phyloP scores from a whole-genome alignment of 2,113 vertebrate genomes.

The Alouatta palliata region DNA sequence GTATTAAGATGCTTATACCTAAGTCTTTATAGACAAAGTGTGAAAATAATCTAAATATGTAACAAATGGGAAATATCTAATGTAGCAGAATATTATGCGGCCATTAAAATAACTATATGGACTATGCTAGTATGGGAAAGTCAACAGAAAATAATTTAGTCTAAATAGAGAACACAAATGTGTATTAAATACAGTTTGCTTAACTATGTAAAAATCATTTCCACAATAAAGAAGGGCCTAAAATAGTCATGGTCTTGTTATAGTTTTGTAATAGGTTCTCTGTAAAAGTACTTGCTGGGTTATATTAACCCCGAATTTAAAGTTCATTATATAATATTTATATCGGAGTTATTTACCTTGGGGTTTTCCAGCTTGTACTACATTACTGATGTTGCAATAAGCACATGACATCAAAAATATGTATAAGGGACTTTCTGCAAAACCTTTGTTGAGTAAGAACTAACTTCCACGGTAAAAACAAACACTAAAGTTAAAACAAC shows the following conservation, averaged over 20 bases:
- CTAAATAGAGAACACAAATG: background rate
- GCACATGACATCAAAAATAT: slow-evolving; percentile 59
- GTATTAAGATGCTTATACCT: slow-evolving; percentile 8
- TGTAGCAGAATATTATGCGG: background rate
- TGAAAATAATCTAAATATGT: background rate
- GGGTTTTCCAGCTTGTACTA: slow-evolving; percentile 4
- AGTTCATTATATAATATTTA: slow-evolving; percentile 35
- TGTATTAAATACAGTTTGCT: background rate
- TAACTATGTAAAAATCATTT: slow-evolving; percentile 44
- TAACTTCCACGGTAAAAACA: slow-evolving; percentile 50
- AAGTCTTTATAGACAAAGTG: background rate
- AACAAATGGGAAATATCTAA: slow-evolving; percentile 8
- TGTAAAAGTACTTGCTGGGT: background rate
- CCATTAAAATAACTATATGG: slow-evolving; percentile 7
- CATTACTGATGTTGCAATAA: slow-evolving; percentile 70
- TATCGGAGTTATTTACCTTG: slow-evolving; percentile 49
- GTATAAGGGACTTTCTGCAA: slow-evolving; percentile 39
- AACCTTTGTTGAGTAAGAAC: slow-evolving; percentile 22
- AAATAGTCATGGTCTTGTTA: background rate
- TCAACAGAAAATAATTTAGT: slow-evolving; percentile 24
- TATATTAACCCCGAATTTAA: slow-evolving; percentile 31
- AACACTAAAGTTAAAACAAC: slow-evolving; percentile 4
- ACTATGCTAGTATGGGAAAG: background rate
- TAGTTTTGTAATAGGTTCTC: background rate
- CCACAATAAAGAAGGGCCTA: background rate